Evolutionary conservation across 1,140 invertebrate genomes (phyloP).

Genomic region (Ips typographus): DNA sequence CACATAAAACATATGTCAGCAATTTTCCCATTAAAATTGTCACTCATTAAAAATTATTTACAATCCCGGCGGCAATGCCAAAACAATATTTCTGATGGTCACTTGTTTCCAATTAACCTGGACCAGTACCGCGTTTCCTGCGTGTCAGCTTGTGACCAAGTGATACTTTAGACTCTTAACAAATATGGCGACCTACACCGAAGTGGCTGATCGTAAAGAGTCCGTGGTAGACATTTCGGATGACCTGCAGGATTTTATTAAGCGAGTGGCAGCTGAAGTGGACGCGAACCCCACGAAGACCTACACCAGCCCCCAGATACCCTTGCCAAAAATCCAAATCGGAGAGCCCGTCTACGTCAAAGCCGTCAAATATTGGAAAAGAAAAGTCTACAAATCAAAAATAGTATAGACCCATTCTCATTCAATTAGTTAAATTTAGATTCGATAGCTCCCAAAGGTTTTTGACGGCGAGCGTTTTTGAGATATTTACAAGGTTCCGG

Average conservation of each 20-base stretch:
- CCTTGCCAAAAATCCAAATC: slow-evolving; percentile 39
- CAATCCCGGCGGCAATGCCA: slow-evolving; percentile 11
- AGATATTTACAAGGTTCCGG: slow-evolving; percentile 3
- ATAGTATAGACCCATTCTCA: slow-evolving; percentile 45
- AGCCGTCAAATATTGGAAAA: slow-evolving; percentile 50
- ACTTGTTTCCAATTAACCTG: slow-evolving; percentile 20
- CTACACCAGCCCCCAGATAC: slow-evolving; percentile 16
- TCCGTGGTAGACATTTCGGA: slow-evolving; percentile 25
- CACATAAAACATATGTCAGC: neutral
- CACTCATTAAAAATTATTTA: slow-evolving; percentile 19
- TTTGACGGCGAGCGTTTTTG: slow-evolving; percentile 27
- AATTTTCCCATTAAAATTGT: slow-evolving; percentile 7
- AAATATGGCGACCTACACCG: slow-evolving; percentile 24
- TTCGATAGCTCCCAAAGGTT: slow-evolving; percentile 2
- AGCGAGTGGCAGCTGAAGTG: slow-evolving; percentile 24
- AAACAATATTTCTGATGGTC: slow-evolving; percentile 13
- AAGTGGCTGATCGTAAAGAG: slow-evolving; percentile 16
- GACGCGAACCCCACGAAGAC: slow-evolving; percentile 9
- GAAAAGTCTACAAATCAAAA: slow-evolving; percentile 48
- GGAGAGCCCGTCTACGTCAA: slow-evolving; percentile 46
- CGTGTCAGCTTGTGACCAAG: neutral
- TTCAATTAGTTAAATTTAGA: slow-evolving; percentile 14
- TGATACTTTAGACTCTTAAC: neutral
- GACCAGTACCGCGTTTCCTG: neutral
- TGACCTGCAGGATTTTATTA: slow-evolving; percentile 34